Evolutionary conservation across 2,888 invertebrate genomes (phyloP).

Genomic region (Bugula neritina): DNA sequence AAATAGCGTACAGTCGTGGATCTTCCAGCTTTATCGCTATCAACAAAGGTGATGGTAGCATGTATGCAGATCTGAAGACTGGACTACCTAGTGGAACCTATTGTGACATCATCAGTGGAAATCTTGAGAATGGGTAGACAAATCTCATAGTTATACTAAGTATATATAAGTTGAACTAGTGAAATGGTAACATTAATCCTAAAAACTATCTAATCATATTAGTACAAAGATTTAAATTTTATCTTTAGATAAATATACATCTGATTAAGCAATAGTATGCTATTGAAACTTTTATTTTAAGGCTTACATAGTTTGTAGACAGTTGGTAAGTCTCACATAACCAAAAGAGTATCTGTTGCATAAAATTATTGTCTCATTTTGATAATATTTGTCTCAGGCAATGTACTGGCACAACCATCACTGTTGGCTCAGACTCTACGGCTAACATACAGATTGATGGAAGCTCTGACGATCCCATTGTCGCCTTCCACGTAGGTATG

Average conservation of each 20-base stretch:
- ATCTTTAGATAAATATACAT: too few species aligned
- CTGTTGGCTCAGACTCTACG: constrained; percentile 39
- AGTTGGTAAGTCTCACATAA: too few species aligned
- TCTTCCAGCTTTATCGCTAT: constrained; percentile 48
- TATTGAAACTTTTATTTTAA: too few species aligned
- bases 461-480: constrained; percentile 36
- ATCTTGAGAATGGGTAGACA: constrained; percentile 26
- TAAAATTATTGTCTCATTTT: too few species aligned
- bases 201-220: too few species aligned
- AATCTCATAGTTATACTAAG: too few species aligned
- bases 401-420: constrained; percentile 31
- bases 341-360: too few species aligned
- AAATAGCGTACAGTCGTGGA: constrained; percentile 46
- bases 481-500: constrained; percentile 42
- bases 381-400: constrained; percentile 28
- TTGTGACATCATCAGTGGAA: constrained; percentile 48
- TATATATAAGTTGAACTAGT: too few species aligned
- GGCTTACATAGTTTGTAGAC: too few species aligned
- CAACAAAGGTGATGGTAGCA: constrained; percentile 38
- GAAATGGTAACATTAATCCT: too few species aligned
- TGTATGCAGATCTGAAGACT: constrained; percentile 42
- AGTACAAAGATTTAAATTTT: too few species aligned
- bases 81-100: constrained; percentile 48
- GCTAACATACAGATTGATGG: constrained; percentile 38
- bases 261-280: too few species aligned